Base-by-base conservation (phyloP, 92 coral and sea anemone genomes). In the Pocillopora grandis region DNA sequence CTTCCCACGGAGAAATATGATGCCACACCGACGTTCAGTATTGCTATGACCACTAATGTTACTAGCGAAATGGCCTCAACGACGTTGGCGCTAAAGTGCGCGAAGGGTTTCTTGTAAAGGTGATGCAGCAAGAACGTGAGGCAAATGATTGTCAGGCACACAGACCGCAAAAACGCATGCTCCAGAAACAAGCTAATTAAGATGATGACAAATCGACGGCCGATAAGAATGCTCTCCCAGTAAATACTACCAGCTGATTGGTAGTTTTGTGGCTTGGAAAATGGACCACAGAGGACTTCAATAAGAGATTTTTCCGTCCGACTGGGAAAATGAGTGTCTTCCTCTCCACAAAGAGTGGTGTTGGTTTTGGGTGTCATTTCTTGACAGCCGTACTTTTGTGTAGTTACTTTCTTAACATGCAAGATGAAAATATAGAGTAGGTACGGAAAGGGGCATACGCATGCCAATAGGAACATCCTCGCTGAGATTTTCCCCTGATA, bases 11-110 rank as follows among this genome's bases (percentile, higher is more conserved):
- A 62, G 58, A 70, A 84, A 73, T 61, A 88, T 5, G 88, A 78
- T 11, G 88, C 84, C 64, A 58, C 69, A 31, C 75, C 87, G 15
- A 80, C 82, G 72, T 78, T 88, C 12, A 88, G 65, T 77, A 76
- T 74, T 88, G 86, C 91, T 78, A 88, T 88, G 82, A 88, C 86
- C 18, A 88, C 91, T 63, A 88, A 56, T n/a, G 84, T 88, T 88
- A 84, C 49, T 66, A 88, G 58, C 68, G 91, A 88, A 63, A 85
- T 67, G 21, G 91, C 63, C 61, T 88, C 91, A 3, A 76, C 76
- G n/a, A 66, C 27, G 76, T 88, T 79, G 52, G 76, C 85, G 49
- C 18, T 21, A 52, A 49, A 14, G n/a, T 85, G 74, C 37, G 9
- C 73, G 65, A 88, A 88, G 58, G 91, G 91, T 42, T 75, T 71